These are phyloP conservation scores for Saxicola maurus DNA, from an alignment of 2,797 vertebrate genomes.

Conservation along the genomic window DNA sequence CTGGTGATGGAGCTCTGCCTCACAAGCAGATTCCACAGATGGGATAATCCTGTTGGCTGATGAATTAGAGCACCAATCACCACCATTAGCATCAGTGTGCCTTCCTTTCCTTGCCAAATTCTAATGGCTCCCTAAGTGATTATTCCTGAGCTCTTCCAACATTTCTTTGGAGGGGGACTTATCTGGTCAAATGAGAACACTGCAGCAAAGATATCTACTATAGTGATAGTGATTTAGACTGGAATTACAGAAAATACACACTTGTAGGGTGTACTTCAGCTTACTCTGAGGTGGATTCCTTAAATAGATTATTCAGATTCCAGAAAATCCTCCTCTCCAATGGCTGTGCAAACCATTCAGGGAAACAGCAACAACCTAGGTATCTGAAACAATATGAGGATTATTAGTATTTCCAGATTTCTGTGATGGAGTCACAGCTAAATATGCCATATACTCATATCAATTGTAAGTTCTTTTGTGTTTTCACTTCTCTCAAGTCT, in stretches of 20 bases:
- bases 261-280: background rate
- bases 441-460: background rate
- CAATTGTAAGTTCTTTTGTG: background rate
- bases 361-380: background rate
- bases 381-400: background rate
- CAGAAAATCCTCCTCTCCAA: background rate
- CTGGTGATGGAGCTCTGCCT: background rate
- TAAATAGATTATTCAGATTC: background rate
- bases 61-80: constrained; percentile 5
- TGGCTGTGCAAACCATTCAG: background rate
- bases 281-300: background rate
- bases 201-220: background rate
- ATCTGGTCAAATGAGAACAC: background rate
- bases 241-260: background rate
- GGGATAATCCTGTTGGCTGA: background rate
- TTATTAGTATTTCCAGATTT: background rate
- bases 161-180: background rate
- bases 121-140: constrained; percentile 8
- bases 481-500: background rate
- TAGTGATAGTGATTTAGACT: background rate
- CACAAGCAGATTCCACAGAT: background rate
- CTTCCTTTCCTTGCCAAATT: constrained; percentile 21
- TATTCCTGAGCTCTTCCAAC: constrained; percentile 1
- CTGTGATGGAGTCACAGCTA: background rate
- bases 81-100: background rate